These are phyloP conservation scores for Eristalis intricaria DNA, from an alignment of 2,888 invertebrate genomes.

Conservation along the genomic window DNA sequence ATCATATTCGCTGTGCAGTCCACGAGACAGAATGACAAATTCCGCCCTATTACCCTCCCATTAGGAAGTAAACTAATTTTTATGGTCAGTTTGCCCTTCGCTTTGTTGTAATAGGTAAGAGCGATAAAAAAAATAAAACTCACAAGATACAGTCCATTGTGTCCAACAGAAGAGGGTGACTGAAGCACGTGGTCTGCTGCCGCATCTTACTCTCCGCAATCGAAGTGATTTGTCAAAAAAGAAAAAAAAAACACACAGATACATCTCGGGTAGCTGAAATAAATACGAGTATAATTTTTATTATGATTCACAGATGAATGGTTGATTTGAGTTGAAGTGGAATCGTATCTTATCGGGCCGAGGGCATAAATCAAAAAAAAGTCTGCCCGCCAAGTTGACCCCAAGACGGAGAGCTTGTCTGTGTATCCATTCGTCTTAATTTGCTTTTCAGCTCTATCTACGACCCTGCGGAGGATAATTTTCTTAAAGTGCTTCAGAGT, in stretches of 20 bases:
- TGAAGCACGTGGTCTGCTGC: constrained; percentile 3
- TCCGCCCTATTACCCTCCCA: constrained; percentile 72
- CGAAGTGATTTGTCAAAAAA: constrained; percentile 60
- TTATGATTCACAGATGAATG: constrained; percentile 72
- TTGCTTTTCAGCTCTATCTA: constrained; percentile 13
- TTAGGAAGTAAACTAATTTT: constrained; percentile 77
- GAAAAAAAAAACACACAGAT: neutral
- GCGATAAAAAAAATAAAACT: constrained; percentile 53
- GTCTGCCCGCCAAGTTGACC: constrained; percentile 53
- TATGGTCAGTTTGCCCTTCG: constrained; percentile 76
- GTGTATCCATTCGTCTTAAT: constrained; percentile 20
- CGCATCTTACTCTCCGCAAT: neutral
- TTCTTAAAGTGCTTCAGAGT: constrained; percentile 25
- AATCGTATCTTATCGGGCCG: constrained; percentile 54
- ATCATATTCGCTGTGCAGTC: constrained; percentile 54
- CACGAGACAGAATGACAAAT: constrained; percentile 66
- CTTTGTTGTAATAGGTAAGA: constrained; percentile 64
- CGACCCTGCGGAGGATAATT: neutral
- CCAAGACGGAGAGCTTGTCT: constrained; percentile 13
- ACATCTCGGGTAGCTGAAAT: constrained; percentile 21
- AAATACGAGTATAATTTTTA: constrained; percentile 56
- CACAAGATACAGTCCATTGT: neutral
- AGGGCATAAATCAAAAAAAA: constrained; percentile 64
- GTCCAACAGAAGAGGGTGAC: constrained; percentile 18
- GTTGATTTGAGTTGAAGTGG: constrained; percentile 59